Evolutionary conservation across 2,797 vertebrate species (phyloP).

Genomic region (Anguilla anguilla): DNA sequence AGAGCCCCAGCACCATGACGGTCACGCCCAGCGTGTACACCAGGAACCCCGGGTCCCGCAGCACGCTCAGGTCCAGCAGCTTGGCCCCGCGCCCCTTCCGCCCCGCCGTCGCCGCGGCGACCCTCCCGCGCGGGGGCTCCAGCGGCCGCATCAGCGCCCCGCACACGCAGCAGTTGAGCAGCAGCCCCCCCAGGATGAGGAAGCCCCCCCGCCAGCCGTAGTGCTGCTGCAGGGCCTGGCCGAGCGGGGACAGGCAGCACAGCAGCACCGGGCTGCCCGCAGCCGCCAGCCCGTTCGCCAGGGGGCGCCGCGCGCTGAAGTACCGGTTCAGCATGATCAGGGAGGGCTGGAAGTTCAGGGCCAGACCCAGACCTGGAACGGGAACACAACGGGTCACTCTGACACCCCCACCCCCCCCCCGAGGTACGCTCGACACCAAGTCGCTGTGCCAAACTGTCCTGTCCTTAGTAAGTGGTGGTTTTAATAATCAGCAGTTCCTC

Average conservation of each 20-base stretch:
- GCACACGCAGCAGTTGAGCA: conserved; percentile 94
- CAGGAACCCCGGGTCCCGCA: conserved; percentile 84
- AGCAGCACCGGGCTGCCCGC: conserved; percentile 93
- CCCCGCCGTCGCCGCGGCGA: not conserved
- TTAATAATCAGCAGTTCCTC: no score
- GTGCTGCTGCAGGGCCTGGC: conserved; percentile 83
- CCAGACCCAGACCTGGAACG: conserved; percentile 85
- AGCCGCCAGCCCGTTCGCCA: conserved; percentile 91
- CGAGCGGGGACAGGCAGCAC: conserved; percentile 88
- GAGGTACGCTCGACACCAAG: not conserved
- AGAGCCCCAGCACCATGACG: conserved; percentile 94
- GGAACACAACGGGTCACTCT: not conserved
- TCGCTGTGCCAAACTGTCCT: not conserved
- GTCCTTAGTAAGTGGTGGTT: no score
- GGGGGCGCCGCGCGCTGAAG: conserved; percentile 86
- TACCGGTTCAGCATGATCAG: conserved; percentile 97
- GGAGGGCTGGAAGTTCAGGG: conserved; percentile 94
- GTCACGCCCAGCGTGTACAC: conserved; percentile 87
- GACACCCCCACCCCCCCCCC: not conserved
- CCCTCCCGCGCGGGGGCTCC: conserved; percentile 49
- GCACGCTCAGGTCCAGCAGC: conserved; percentile 89
- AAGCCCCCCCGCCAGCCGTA: conserved; percentile 95
- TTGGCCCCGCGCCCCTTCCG: conserved; percentile 69
- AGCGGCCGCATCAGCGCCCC: conserved; percentile 91
- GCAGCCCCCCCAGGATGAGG: conserved; percentile 88